Evolutionary conservation across 2,113 vertebrate species (phyloP).

Genomic region (Macroglossus sobrinus): DNA sequence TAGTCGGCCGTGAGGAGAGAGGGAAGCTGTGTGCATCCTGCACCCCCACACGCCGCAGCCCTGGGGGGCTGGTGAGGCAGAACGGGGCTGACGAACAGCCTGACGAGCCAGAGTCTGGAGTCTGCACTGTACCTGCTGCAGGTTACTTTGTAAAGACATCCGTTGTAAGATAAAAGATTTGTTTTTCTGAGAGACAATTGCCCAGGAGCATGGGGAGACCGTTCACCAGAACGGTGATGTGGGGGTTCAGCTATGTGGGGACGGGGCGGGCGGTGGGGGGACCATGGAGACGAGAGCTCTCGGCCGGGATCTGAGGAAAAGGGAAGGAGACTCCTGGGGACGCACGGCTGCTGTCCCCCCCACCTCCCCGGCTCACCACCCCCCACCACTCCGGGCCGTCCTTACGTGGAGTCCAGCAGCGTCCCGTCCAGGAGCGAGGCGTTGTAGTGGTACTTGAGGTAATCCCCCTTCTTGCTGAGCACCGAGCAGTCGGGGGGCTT

Average conservation of each 20-base stretch:
- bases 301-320: not conserved
- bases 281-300: not conserved
- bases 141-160: not conserved
- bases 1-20: not conserved
- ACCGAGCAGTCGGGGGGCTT: slow-evolving; percentile 88
- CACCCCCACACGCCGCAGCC: not conserved
- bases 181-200: not conserved
- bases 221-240: not conserved
- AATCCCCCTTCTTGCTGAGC: slow-evolving; percentile 94
- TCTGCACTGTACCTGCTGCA: not conserved
- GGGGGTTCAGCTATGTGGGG: fast-evolving
- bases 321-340: not conserved
- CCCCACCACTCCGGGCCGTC: not conserved
- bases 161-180: not conserved
- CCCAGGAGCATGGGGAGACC: not conserved
- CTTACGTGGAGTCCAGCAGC: slow-evolving; percentile 95
- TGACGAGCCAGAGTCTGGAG: not conserved
- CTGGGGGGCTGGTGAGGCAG: not conserved
- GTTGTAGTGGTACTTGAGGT: slow-evolving; percentile 98
- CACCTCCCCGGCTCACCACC: not conserved
- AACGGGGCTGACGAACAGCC: not conserved
- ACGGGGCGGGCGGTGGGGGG: fast-evolving
- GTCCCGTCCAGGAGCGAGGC: slow-evolving; percentile 95
- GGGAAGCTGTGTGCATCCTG: not conserved
- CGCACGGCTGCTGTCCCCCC: fast-evolving